Base-by-base conservation (phyloP, 1,140 invertebrate genomes). In the Drosophila yakuba region DNA sequence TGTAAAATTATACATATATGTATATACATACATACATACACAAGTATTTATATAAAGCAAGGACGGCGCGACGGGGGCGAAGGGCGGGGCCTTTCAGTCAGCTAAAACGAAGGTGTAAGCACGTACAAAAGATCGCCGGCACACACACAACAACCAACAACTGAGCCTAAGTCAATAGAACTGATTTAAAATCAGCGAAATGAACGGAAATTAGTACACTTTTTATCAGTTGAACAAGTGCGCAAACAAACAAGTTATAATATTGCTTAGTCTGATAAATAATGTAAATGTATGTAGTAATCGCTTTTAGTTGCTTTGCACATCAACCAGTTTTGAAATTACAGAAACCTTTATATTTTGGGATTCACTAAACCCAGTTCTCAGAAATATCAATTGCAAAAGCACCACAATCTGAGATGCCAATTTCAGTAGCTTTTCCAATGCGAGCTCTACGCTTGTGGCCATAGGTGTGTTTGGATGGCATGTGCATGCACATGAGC, bases 61-160 rank as follows among this genome's bases (percentile, higher is more conserved):
- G 39, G 25, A n/a, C n/a, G 35, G 8, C 20, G 35, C 44, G n/a
- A 35, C 28, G 23, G 44, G n/a, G 25, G 20, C 44, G 62, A 44
- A 45, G 38, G 47, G 52, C 25, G 45, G 20, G 23, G 25, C 45
- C 23, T 38, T 60, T 39, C 52, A 73, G 48, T 35, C 56, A 64
- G 64, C 78, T 71, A 82, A 79, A 82, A 76, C 62, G 52, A 83
- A 86, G 82, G 79, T 85, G 82, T 54, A 76, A 78, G 74, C 82
- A 86, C 83, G 78, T 81, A 78, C 74, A 63, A 61, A 61, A 59
- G 59, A 74, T 74, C 60, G 51, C 43, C 43, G 39, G 35, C 59
- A 64, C 15, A 45, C 11, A 61, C 20, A 43, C 14, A 28, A 23
- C 44, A 11, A 25, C 35, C 57, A 15, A 60, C 51, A 50, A 17